Base-by-base conservation (phyloP, 2,888 invertebrate species). In the Cylindroiulus punctatus region DNA sequence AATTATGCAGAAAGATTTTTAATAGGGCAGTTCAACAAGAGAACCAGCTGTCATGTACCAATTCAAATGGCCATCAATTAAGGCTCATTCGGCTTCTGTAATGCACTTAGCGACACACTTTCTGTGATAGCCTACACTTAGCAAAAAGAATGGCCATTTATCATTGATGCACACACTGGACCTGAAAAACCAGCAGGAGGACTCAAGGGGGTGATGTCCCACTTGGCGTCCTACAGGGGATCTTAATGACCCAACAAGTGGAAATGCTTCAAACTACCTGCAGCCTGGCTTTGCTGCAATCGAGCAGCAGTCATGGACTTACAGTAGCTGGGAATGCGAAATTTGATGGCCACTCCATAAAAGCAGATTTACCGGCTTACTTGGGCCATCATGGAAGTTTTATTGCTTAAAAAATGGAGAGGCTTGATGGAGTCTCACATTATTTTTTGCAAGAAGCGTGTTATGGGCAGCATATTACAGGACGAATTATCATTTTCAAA, bases 331-430 rank as follows among this genome's bases (percentile, higher is more conserved):
- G 65, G 19, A 65, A 65, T 65, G 5, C 8, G 4, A 22, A 26
- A 26, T 65, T 65, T 65, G 4, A 65, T 65, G 26, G 65, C 0
- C 26, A 26, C 65, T 65, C 19, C 19, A 8, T 26, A 26, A 8
- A 65, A 65, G 65, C 65, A n/a, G 8, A 65, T 65, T 65, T 65
- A 65, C 19, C 26, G 65, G 26, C 65, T 65, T 65, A 26, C 65
- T 26, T 10, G 26, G 19, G 26, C 65, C 22, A 65, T 65, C 5
- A 65, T 26, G 65, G 65, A 65, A 22, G n/a, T 65, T 65, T 65
- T 65, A 26, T 65, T 65, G 22, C 19, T 65, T 22, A 4, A 8
- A 26, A 65, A 65, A 17, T 65, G 22, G 65, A 12, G 26, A 3
- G 12, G 65, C 65, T 65, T 57, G 2, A 57, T 57, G 57, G 57